phyloP scores from a whole-genome alignment of 2,113 vertebrate genomes.

The Ahaetulla prasina region DNA sequence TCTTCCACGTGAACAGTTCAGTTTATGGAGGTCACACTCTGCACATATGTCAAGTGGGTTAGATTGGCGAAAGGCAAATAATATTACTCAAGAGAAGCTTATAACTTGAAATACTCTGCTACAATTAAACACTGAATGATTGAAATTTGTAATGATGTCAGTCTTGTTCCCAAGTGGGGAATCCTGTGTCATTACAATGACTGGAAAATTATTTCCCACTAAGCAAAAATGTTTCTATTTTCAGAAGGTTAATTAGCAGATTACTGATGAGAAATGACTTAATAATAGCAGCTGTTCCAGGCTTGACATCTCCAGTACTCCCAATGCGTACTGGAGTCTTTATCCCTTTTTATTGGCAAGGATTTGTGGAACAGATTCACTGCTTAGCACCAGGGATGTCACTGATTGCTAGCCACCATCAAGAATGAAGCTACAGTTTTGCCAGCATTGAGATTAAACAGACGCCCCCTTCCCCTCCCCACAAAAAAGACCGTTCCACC shows the following conservation, averaged over 20 bases:
- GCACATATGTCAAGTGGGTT: not conserved
- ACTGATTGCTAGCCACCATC: not conserved
- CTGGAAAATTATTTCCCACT: not conserved
- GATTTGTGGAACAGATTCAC: not conserved
- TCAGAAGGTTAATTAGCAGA: conserved; percentile 24
- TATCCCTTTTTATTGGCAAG: not conserved
- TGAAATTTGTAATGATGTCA: not conserved
- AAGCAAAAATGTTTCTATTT: conserved; percentile 17
- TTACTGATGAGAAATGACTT: conserved; percentile 14
- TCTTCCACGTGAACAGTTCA: not conserved
- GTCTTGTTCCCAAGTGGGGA: fast-evolving
- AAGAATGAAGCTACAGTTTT: not conserved
- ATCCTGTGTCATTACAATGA: conserved; percentile 10
- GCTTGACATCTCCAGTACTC: conserved; percentile 5
- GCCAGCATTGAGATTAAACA: not conserved
- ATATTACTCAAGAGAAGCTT: not conserved
- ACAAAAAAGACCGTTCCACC: not conserved
- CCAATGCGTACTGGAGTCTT: not conserved
- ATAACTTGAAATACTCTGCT: not conserved
- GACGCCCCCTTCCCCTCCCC: not conserved
- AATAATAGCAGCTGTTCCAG: conserved; percentile 8
- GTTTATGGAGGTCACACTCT: not conserved
- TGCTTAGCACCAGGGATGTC: not conserved
- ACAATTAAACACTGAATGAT: not conserved
- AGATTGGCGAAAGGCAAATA: not conserved